Evolutionary conservation across 2,888 invertebrate genomes (phyloP).

Genomic region (Catocala fraxini): DNA sequence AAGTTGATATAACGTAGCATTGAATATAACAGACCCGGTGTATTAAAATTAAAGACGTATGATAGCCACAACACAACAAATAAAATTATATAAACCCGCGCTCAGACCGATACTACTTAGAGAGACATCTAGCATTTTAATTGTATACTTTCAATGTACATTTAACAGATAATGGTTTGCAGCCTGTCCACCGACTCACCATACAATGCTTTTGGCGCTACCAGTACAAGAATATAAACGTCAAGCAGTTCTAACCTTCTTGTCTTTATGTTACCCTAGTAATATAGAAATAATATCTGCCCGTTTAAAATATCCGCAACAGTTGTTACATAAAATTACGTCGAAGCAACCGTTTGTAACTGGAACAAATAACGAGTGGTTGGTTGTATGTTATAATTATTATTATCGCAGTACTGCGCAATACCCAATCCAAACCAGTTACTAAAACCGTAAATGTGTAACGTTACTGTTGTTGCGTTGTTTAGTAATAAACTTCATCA

Average conservation of each 20-base stretch:
- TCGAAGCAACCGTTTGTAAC: not conserved
- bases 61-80: no score
- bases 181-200: not conserved
- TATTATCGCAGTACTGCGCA: no score
- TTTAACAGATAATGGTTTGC: not conserved
- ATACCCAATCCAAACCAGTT: no score
- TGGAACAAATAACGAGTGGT: not conserved
- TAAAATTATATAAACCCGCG: no score
- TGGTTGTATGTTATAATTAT: no score
- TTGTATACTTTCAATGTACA: not conserved
- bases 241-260: not conserved
- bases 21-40: no score
- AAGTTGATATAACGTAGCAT: no score
- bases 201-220: slow-evolving; percentile 1
- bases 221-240: not conserved
- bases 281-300: slow-evolving; percentile 21
- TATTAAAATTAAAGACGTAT: no score
- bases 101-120: no score
- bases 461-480: no score
- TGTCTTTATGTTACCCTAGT: slow-evolving; percentile 23
- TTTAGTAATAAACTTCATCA: no score
- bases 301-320: slow-evolving; percentile 19
- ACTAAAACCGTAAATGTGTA: no score
- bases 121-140: slow-evolving; percentile 3
- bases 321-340: slow-evolving; percentile 4